Percentiles rank a stretch among this genome's conserved stretches.
Conservation (phyloP, 2,113 vertebrate genomes). For the Anseranas semipalmata region DNA sequence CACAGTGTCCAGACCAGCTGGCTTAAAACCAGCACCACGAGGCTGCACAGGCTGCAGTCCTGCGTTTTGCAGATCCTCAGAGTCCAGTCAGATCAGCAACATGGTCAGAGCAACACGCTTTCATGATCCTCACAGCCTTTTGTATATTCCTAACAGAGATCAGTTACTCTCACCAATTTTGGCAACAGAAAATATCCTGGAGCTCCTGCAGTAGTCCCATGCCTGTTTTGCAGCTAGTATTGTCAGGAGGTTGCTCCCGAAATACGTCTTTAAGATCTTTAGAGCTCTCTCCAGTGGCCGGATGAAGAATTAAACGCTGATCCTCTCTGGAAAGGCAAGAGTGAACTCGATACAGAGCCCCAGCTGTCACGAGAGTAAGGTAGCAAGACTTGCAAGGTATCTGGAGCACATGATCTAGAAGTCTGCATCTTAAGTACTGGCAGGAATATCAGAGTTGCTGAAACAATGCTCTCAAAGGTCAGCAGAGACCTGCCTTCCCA, state of each 20-base stretch:
- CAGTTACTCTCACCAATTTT: not conserved
- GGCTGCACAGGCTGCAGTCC: not conserved
- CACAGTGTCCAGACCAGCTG: not conserved
- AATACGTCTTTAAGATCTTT: not conserved
- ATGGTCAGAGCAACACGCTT: not conserved
- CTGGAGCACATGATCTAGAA: not conserved
- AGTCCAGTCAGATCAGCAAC: not conserved
- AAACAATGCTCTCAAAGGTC: not conserved
- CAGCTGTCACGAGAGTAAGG: not conserved
- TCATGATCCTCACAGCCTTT: not conserved
- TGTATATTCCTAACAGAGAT: not conserved
- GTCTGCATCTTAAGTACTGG: not conserved
- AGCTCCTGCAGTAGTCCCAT: not conserved
- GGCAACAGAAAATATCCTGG: not conserved
- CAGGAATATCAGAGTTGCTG: not conserved
- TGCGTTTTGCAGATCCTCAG: not conserved
- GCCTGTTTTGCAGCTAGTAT: not conserved
- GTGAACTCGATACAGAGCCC: not conserved
- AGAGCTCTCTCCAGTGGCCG: constrained; percentile 63
- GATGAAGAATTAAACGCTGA: constrained; percentile 7
- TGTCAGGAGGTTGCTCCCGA: not conserved
- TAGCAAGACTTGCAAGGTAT: not conserved
- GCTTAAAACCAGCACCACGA: not conserved
- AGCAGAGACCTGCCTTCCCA: not conserved
- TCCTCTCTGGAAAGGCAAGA: not conserved